Evolutionary conservation across 2,113 vertebrate species (phyloP).

Genomic region (Podarcis raffonei): DNA sequence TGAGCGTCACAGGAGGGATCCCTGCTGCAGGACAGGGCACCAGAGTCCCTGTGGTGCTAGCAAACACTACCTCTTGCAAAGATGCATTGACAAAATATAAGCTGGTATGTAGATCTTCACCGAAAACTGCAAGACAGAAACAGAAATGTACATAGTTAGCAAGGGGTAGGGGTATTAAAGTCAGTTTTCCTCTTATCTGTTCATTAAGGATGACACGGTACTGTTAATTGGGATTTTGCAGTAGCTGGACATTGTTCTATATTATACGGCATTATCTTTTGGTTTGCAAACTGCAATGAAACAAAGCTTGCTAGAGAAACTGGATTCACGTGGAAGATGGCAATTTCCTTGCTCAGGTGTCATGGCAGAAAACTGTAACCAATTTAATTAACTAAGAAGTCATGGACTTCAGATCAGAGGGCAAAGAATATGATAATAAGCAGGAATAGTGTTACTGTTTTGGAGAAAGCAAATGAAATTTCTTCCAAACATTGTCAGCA

Average conservation of each 20-base stretch:
- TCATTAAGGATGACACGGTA: neutral
- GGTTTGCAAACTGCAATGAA: neutral
- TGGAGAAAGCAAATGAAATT: neutral
- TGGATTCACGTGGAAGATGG: neutral
- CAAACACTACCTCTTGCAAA: constrained; percentile 99
- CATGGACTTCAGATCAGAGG: neutral
- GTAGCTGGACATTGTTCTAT: neutral
- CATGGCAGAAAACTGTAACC: neutral
- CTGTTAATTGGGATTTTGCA: neutral
- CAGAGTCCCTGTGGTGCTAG: constrained; percentile 97
- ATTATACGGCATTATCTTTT: fast-evolving
- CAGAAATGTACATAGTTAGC: constrained; percentile 27
- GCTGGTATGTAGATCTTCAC: constrained; percentile 98
- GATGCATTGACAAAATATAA: constrained; percentile 99
- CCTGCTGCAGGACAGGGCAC: constrained; percentile 99
- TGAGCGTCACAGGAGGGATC: constrained; percentile 91
- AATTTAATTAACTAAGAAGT: neutral
- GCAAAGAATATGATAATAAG: neutral
- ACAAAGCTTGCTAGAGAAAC: neutral
- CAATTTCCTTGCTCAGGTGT: neutral
- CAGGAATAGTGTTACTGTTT: neutral
- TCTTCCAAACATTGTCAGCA: neutral
- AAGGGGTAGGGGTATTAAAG: neutral
- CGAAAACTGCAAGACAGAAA: constrained; percentile 87
- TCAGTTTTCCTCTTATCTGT: neutral